Conservation (phyloP, 37 sponge, comb jelly and placozoan species). For the Ianthella basta region DNA sequence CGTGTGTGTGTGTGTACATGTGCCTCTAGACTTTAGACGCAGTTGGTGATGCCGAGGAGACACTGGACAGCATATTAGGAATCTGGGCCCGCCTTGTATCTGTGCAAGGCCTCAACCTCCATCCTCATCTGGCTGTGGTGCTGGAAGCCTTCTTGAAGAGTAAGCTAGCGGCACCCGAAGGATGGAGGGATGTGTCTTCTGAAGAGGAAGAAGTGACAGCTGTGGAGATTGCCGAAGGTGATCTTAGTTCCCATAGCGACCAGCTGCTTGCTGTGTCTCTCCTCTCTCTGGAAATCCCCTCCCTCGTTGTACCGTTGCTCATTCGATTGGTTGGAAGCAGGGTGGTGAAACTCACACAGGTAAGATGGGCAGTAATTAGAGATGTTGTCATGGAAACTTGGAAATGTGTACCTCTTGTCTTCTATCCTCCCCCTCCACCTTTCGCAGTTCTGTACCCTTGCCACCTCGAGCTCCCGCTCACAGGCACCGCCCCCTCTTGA, state of each 20-base stretch:
- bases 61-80: conserved; percentile 59
- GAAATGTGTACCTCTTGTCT: too few relatives aligned
- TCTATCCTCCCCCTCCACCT: not conserved
- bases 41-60: conserved; percentile 38
- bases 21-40: not conserved
- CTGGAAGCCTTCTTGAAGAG: conserved; percentile 63
- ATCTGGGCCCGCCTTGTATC: conserved; percentile 53
- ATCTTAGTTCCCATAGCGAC: conserved; percentile 53
- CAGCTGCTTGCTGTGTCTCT: conserved; percentile 57
- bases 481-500: conserved; percentile 1
- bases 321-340: conserved; percentile 20
- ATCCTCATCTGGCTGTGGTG: conserved; percentile 12
- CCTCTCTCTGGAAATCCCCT: conserved; percentile 46
- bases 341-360: not conserved
- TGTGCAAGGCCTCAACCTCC: not conserved
- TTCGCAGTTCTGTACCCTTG: not conserved
- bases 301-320: conserved; percentile 47
- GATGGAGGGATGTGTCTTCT: conserved; percentile 39
- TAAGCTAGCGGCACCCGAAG: conserved; percentile 67
- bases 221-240: conserved; percentile 54
- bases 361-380: too few relatives aligned
- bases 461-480: not conserved
- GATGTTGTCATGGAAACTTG: too few relatives aligned
- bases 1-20: too few relatives aligned
- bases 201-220: conserved; percentile 41